These are phyloP conservation scores for Sphaerodactylus townsendi DNA, from an alignment of 2,113 vertebrate species.

Conservation along the genomic window DNA sequence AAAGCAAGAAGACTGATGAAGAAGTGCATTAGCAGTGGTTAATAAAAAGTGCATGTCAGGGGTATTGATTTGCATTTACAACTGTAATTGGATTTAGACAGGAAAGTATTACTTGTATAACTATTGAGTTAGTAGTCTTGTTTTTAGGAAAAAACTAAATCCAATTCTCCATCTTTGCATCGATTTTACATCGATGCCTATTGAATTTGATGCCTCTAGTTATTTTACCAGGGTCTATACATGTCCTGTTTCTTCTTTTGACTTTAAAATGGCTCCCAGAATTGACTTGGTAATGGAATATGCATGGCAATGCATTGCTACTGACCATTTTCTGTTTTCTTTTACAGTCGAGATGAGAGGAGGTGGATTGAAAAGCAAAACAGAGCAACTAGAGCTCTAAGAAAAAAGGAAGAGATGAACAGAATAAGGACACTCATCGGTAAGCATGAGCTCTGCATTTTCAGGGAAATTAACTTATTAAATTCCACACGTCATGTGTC, in stretches of 20 bases:
- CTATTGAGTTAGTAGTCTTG: neutral
- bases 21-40: neutral
- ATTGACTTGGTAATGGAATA: neutral
- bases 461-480: slow-evolving; percentile 22
- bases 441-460: slow-evolving; percentile 51
- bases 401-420: slow-evolving; percentile 99
- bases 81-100: no score
- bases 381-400: slow-evolving; percentile 89
- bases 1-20: no score
- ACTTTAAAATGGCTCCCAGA: slow-evolving; percentile 7
- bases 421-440: slow-evolving; percentile 92
- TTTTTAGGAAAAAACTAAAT: neutral
- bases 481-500: slow-evolving; percentile 7
- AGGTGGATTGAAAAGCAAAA: slow-evolving; percentile 99
- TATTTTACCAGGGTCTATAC: neutral
- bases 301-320: neutral
- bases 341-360: slow-evolving; percentile 91
- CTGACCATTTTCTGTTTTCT: slow-evolving; percentile 12
- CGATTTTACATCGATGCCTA: neutral
- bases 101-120: neutral
- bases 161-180: neutral
- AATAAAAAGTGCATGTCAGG: neutral
- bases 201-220: neutral
- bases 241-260: neutral
- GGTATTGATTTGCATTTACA: neutral